These are phyloP conservation scores for Ptychoptera contaminata DNA, from an alignment of 2,888 invertebrate genomes.

Conservation along the genomic window DNA sequence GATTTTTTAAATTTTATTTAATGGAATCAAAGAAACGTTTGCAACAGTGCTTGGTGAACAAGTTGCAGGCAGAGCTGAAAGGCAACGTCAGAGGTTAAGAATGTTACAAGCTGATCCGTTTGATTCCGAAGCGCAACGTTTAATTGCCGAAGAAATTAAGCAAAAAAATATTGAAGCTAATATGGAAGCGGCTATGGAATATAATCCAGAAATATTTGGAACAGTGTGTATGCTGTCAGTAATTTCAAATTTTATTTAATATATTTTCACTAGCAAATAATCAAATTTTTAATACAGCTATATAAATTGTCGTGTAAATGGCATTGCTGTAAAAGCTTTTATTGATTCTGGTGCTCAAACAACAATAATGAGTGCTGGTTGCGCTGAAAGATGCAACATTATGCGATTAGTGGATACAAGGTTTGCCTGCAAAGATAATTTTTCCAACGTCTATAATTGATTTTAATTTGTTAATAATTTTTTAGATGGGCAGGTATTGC, in stretches of 20 bases:
- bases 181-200: slow-evolving; percentile 98
- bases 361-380: slow-evolving; percentile 93
- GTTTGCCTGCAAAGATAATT: slow-evolving; percentile 20
- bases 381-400: slow-evolving; percentile 87
- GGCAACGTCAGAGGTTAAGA: slow-evolving; percentile 66
- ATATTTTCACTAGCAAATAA: slow-evolving; percentile 2
- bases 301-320: slow-evolving; percentile 94
- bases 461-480: slow-evolving; percentile 1
- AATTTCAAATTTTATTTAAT: not conserved
- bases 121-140: slow-evolving; percentile 83
- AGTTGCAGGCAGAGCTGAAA: slow-evolving; percentile 62
- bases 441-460: too few relatives aligned
- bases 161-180: slow-evolving; percentile 95
- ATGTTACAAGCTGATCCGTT: slow-evolving; percentile 92
- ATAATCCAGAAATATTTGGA: slow-evolving; percentile 96
- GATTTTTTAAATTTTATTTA: not conserved
- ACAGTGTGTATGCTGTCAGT: slow-evolving; percentile 84
- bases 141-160: slow-evolving; percentile 91
- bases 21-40: slow-evolving; percentile 61
- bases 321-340: slow-evolving; percentile 92
- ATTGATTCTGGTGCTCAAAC: slow-evolving; percentile 97
- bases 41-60: slow-evolving; percentile 65
- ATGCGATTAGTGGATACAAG: slow-evolving; percentile 76
- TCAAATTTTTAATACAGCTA: slow-evolving; percentile 31
- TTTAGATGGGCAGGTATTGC: slow-evolving; percentile 85